Conservation (phyloP, 1,140 invertebrate species). For the Zaprionus nigranus region DNA sequence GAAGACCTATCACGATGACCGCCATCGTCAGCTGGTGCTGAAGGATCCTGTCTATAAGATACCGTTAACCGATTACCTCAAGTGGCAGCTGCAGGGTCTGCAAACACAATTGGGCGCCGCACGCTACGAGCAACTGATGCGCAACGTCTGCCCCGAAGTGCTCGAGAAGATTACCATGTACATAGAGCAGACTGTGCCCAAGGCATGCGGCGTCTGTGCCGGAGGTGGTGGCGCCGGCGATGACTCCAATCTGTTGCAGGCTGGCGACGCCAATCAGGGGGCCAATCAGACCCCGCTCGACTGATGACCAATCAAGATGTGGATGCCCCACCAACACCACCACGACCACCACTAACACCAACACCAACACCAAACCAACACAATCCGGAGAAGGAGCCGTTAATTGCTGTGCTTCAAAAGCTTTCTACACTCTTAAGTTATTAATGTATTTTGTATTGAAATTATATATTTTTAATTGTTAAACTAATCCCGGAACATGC, state of each 20-base stretch:
- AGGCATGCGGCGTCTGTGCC: conserved; percentile 67
- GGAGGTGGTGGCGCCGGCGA: not conserved
- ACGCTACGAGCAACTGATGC: conserved; percentile 89
- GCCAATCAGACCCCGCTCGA: conserved; percentile 15
- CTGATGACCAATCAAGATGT: conserved; percentile 28
- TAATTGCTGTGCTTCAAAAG: conserved; percentile 74
- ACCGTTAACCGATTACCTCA: conserved; percentile 88
- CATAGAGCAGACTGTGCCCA: conserved; percentile 75
- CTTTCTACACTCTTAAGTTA: conserved; percentile 74
- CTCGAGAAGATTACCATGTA: conserved; percentile 87
- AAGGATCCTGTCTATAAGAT: conserved; percentile 90
- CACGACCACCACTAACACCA: not conserved
- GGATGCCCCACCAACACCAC: not conserved
- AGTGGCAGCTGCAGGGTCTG: conserved; percentile 87
- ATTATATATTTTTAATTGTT: conserved; percentile 82
- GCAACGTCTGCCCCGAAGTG: conserved; percentile 88
- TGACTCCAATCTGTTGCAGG: too few species aligned
- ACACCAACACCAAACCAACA: not conserved
- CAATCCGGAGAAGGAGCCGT: conserved; percentile 35
- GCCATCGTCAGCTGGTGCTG: conserved; percentile 87
- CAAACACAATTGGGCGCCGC: conserved; percentile 88
- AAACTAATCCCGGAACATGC: conserved; percentile 51
- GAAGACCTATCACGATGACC: conserved; percentile 84
- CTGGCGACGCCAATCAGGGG: too few species aligned
- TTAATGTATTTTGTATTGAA: conserved; percentile 82